phyloP scores from a whole-genome alignment of 2,797 vertebrate genomes.

The Notolabrus celidotus region DNA sequence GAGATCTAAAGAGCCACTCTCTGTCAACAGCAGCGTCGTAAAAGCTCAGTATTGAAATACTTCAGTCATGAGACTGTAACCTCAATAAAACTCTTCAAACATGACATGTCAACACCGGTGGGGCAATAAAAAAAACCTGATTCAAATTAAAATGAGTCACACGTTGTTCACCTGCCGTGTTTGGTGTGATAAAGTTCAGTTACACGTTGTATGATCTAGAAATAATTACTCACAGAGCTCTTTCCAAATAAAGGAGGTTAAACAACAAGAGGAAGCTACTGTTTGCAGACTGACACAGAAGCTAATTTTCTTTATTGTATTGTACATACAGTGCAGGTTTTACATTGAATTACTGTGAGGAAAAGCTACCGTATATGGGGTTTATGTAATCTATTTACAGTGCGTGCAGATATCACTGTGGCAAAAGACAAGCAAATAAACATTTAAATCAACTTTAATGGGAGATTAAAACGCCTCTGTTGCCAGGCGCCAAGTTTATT shows the following conservation, averaged over 20 bases:
- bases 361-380: background rate
- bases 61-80: constrained; percentile 40
- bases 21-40: constrained; percentile 40
- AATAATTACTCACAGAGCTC: constrained; percentile 31
- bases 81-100: constrained; percentile 65
- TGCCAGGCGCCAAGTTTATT: constrained; percentile 34
- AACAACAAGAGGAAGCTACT: constrained; percentile 20
- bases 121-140: constrained; percentile 58
- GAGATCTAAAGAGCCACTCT: constrained; percentile 31
- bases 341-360: constrained; percentile 25
- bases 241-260: constrained; percentile 37
- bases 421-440: constrained; percentile 2
- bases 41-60: constrained; percentile 27
- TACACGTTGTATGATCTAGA: background rate
- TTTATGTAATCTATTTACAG: background rate
- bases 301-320: constrained; percentile 4
- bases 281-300: constrained; percentile 55
- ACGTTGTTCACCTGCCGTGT: constrained; percentile 52
- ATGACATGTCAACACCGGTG: constrained; percentile 32
- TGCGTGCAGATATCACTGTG: background rate
- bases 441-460: background rate
- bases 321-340: background rate
- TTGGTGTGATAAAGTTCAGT: constrained; percentile 47
- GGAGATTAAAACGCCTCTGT: constrained; percentile 14
- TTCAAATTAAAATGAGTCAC: constrained; percentile 68